Percentiles rank a stretch among this genome's conserved stretches.
Conservation (phyloP, 2,888 invertebrate genomes). For the Teleiodes luculella region DNA sequence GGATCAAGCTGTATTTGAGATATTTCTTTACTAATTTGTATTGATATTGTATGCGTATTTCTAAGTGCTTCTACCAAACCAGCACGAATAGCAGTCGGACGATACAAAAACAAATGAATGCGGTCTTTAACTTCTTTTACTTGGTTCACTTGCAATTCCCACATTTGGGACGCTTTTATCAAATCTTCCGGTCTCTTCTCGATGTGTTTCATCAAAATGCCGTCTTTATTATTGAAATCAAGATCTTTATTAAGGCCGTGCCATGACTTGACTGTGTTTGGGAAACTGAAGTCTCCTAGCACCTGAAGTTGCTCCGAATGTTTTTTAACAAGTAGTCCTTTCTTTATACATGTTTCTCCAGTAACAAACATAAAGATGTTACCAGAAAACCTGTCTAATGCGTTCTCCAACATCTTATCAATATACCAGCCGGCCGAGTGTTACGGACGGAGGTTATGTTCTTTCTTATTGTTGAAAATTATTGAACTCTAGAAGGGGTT, state of each 20-base stretch:
- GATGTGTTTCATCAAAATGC: constrained; percentile 44
- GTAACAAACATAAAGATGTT: constrained; percentile 43
- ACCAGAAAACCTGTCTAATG: constrained; percentile 37
- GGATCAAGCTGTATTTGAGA: constrained; percentile 39
- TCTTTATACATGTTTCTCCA: constrained; percentile 28
- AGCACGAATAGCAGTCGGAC: constrained; percentile 44
- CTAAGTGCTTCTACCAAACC: constrained; percentile 43
- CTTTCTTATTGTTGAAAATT: no score
- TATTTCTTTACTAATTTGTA: constrained; percentile 29
- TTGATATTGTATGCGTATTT: constrained; percentile 38
- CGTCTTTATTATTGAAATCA: constrained; percentile 22
- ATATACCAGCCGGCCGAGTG: neutral
- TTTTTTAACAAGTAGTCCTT: constrained; percentile 69
- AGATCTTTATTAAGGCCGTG: constrained; percentile 37
- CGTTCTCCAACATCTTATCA: constrained; percentile 32
- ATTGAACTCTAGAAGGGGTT: no score
- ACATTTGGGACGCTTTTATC: constrained; percentile 58
- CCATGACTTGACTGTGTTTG: constrained; percentile 79
- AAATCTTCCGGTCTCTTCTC: constrained; percentile 51
- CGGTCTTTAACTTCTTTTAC: constrained; percentile 60
- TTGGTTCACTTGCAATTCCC: constrained; percentile 66
- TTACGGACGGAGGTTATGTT: no score
- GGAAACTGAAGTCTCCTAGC: constrained; percentile 83
- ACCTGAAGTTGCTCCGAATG: constrained; percentile 76
- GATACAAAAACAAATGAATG: constrained; percentile 74